Percentiles rank a stretch among this genome's conserved stretches.
phyloP scores from a whole-genome alignment of 1,140 invertebrate genomes.

The Platyura marginata region DNA sequence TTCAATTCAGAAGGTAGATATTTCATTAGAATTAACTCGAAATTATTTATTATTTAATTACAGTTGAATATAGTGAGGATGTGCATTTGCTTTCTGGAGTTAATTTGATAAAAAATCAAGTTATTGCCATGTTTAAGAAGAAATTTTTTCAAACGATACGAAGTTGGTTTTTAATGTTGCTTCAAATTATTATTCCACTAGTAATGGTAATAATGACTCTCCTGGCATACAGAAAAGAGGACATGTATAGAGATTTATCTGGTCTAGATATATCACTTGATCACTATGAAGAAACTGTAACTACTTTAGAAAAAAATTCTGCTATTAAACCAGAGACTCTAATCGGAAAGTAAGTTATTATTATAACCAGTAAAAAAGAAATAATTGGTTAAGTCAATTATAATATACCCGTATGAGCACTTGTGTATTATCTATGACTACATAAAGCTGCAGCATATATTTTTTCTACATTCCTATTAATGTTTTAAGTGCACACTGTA shows the following conservation, averaged over 20 bases:
- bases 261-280: slow-evolving; percentile 11
- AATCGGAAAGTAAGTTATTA: slow-evolving; percentile 4
- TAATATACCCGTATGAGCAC: too few species aligned
- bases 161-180: slow-evolving; percentile 28
- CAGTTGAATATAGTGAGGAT: background rate
- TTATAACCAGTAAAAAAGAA: too few species aligned
- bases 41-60: too few species aligned
- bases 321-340: slow-evolving; percentile 13
- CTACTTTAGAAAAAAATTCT: background rate
- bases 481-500: too few species aligned
- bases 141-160: slow-evolving; percentile 28
- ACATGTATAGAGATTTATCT: slow-evolving; percentile 25
- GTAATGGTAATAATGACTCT: slow-evolving; percentile 34
- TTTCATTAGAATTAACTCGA: too few species aligned
- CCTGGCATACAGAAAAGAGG: slow-evolving; percentile 27
- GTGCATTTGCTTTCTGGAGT: slow-evolving; percentile 10
- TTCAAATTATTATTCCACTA: slow-evolving; percentile 33
- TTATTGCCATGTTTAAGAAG: slow-evolving; percentile 36
- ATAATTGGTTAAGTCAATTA: too few species aligned
- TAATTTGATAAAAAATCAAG: slow-evolving; percentile 29
- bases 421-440: too few species aligned
- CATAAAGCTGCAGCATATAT: too few species aligned
- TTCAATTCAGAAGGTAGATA: too few species aligned
- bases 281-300: background rate
- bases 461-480: too few species aligned